Conservation (phyloP, 2,888 invertebrate genomes). For the Leuctra nigra region DNA sequence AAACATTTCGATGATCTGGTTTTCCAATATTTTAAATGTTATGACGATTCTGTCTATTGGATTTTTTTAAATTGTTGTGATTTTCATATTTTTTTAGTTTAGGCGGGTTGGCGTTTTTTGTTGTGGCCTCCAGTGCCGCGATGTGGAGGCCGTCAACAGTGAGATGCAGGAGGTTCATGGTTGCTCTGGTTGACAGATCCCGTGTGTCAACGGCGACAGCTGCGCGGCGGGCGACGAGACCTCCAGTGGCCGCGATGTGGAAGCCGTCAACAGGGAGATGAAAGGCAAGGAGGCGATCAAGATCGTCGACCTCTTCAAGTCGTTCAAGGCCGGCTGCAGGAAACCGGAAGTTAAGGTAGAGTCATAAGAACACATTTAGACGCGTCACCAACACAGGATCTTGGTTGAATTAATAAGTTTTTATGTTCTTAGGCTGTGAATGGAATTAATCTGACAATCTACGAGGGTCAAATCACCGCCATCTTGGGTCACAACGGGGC, state of each 20-base stretch:
- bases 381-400: background rate
- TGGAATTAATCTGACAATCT: conserved; percentile 72
- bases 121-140: no score
- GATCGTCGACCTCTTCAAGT: conserved; percentile 66
- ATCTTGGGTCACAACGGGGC: conserved; percentile 83
- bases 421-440: conserved; percentile 50
- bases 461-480: conserved; percentile 81
- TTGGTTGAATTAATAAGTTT: background rate
- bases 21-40: no score
- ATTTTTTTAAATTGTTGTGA: no score
- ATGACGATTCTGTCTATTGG: no score
- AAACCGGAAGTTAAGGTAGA: conserved; percentile 54
- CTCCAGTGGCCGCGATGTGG: conserved; percentile 56
- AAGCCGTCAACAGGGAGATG: conserved; percentile 64
- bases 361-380: background rate
- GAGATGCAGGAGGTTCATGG: no score
- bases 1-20: no score
- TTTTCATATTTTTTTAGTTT: no score
- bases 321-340: conserved; percentile 57
- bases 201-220: conserved; percentile 38
- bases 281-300: conserved; percentile 67
- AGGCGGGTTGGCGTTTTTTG: no score
- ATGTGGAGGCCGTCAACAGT: no score
- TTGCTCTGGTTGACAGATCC: no score
- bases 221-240: conserved; percentile 44